Evolutionary conservation across 2,888 invertebrate species (phyloP), one percentile per base, ranked within the genome.

Genomic region (Agrotis puta): DNA sequence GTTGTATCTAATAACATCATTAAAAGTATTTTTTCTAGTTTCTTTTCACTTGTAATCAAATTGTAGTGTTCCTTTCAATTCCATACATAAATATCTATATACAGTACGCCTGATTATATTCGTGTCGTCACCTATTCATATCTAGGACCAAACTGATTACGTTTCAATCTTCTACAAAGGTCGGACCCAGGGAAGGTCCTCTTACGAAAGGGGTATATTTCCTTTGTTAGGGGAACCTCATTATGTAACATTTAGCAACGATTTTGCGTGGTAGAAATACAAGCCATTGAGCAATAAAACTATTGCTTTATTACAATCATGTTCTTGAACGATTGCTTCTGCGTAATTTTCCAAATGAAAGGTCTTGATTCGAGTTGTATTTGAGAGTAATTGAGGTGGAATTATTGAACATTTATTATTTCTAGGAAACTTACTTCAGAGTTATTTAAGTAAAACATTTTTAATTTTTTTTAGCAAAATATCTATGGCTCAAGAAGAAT

Each of bases 61-160:
- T 5, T 47, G 16, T 27, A n/a, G 33, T 68, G 63, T 67, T 20
- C 39, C 16, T 62, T 70, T 73, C 18, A 71, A 51, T 39, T 51
- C n/a, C 20, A 6, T 48, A 51, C 13, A 63, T n/a, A 39, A 45
- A 50, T 56, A 56, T 64, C 22, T 24, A 11, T 56, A 82, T 58
- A 54, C 24, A 62, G 45, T 39, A 50, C 20, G 50, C 39, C 39
- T 56, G 59, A 74, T 51, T 33, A 56, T 50, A 59, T 59, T 61
- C 48, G 61, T 73, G 63, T 73, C 45, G 48, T 24, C 43, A 66
- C 45, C 77, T 72, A 76, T 81, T 77, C 58, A 70, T 69, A 58
- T 70, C 65, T 64, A n/a, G 47, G 43, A 64, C 69, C 50, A 74
- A 73, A 84, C 79, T 56, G 82, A 82, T 84, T 84, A 82, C 43